A percentile compares a stretch with the other conserved stretches of the same genome.
Evolutionary conservation across 2,797 vertebrate genomes (phyloP).

Genomic region (Vireo griseus): DNA sequence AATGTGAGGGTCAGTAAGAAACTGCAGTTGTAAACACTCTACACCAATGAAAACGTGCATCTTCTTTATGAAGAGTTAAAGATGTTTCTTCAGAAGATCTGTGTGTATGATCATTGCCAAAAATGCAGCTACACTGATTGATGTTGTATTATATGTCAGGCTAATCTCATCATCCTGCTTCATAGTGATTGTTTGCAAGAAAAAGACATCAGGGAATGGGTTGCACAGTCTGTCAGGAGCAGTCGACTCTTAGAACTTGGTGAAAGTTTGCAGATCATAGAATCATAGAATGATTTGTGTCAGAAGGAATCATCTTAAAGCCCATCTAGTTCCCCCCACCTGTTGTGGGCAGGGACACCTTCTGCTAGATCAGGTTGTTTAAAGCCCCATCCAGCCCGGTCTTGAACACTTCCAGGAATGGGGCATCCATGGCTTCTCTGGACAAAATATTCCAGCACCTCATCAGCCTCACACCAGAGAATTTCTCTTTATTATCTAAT

Average conservation of each 20-base stretch:
- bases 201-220: not conserved
- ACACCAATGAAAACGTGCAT: not conserved
- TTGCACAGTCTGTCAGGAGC: not conserved
- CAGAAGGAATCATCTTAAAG: not conserved
- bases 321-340: too few relatives aligned
- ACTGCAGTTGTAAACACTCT: not conserved
- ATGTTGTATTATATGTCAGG: not conserved
- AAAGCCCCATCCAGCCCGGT: not conserved
- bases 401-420: not conserved
- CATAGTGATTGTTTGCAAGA: not conserved
- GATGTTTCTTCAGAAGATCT: not conserved
- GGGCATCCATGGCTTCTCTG: not conserved
- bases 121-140: not conserved
- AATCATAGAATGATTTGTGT: not conserved
- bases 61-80: not conserved
- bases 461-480: not conserved
- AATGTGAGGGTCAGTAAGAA: slow-evolving; percentile 4
- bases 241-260: not conserved
- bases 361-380: not conserved
- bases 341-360: rapidly evolving
- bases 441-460: not conserved
- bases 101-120: not conserved
- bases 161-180: not conserved
- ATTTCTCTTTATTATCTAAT: not conserved
- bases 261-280: not conserved